These are phyloP conservation scores for Trinectes maculatus DNA, from an alignment of 2,113 vertebrate species.

Conservation along the genomic window DNA sequence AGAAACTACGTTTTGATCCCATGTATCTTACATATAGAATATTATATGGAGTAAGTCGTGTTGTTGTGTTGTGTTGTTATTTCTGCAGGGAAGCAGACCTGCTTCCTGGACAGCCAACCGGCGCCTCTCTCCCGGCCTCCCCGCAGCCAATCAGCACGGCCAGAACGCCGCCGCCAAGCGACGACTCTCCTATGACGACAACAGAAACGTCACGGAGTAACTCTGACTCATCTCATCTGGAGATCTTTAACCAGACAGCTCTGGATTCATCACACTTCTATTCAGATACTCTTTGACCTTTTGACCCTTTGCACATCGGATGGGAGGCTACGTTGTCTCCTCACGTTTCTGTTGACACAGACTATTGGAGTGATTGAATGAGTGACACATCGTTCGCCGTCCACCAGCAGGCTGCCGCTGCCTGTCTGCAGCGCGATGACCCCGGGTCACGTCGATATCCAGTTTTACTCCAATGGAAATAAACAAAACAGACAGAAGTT, in stretches of 20 bases:
- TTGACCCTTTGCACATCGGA: conserved; percentile 42
- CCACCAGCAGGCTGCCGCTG: no score
- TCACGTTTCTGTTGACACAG: no score
- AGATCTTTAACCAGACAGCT: conserved; percentile 3
- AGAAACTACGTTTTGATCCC: no score
- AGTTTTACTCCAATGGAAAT: no score
- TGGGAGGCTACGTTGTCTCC: no score
- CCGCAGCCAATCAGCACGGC: conserved; percentile 69
- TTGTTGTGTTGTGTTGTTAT: background rate
- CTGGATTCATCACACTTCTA: background rate
- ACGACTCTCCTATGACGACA: conserved; percentile 78
- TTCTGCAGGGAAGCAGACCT: conserved; percentile 59
- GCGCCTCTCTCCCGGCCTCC: conserved; percentile 73
- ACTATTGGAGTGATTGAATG: no score
- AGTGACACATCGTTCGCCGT: no score
- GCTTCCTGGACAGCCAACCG: conserved; percentile 42
- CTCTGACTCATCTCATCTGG: background rate
- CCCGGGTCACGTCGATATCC: no score
- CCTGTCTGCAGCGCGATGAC: no score
- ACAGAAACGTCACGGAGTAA: conserved; percentile 71
- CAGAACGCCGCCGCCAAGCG: conserved; percentile 68
- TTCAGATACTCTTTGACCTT: conserved; percentile 3
- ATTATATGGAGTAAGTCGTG: no score
- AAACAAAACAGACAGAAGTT: no score
- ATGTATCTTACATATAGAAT: no score